Base-by-base conservation (phyloP, 2,113 vertebrate species). In the Gallinago undulata region DNA sequence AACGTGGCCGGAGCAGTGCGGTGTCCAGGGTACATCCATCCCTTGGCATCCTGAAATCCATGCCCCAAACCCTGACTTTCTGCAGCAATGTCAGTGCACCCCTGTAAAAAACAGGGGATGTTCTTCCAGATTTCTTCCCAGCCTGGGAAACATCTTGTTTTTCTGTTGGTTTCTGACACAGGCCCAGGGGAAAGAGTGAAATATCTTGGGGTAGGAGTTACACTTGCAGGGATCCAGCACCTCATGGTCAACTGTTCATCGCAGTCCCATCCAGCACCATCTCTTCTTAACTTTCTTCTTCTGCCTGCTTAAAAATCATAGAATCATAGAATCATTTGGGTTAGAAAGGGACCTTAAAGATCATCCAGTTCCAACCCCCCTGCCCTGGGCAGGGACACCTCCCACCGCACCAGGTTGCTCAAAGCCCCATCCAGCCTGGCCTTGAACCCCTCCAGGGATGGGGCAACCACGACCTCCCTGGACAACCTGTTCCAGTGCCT, bases 251-350 rank as follows among this genome's bases (percentile, higher is more conserved):
- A 1, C 41, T 10, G 4, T 5, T 59, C 67, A 8, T 31, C 67
- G 10, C 4, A 1, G 48, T n/a, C 62, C 53, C 39, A 1, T 7
- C 6, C 2, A 1, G 21, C 21, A 48, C 21, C 47, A 48, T 48
- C 21, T 48, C 47, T 48, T 48, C 33, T 13, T 72, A 8, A 2
- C 8, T 47, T 69, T 45, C 63, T 41, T 35, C 59, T 63, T 24
- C 22, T 56, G 13, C 3, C 23, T 56, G 19, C 30, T 73, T 73
- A 3, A 21, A 30, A 45, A 45, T 48, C 39, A 39, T 39, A 12
- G 39, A 39, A 39, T 39, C 37, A 39, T 39, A 39, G 39, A 39
- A 39, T 39, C 10, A 39, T 39, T 39, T 39, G 39, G 37, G 37
- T 39, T 39, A 9, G 37, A 39, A 39, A 39, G 37, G 37, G 37